Evolutionary conservation across 2,888 invertebrate species (phyloP), one percentile per base, ranked within the genome.

Genomic region (Arctia plantaginis): DNA sequence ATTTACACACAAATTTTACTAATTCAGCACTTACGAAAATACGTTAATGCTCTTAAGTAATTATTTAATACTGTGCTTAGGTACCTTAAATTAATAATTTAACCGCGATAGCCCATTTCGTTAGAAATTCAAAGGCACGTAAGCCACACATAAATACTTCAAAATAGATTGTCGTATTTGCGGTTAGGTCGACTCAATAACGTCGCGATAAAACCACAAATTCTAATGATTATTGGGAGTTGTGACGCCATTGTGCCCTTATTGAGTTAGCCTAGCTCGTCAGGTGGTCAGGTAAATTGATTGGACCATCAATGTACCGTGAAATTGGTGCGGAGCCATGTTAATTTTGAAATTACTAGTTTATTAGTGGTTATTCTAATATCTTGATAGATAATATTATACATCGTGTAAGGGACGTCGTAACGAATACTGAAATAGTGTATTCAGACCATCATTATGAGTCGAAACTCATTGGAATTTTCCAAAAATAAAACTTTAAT

Each of bases 281-380:
- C 87, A 86, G 86, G 83, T 85, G 87, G 59, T 35, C 68, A 74
- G 39, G 15, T 65, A 80, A 84, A 82, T 83, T 85, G 83, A 86
- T 86, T 77, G 80, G 70, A 77, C n/a, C 76, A 8, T 75, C 78
- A 85, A 86, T 86, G 85, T 82, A 71, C 81, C 86, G 86, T 83
- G 70, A 87, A 87, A 89, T 87, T 80, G 78, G 30, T 35, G 71
- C 20, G 55, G 69, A 44, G 13, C 62, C 68, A 41, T 71, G 41
- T n/a, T 59, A 27, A 59, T 27, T 62, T 30, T 62, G 59, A 18
- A 27, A 59, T 27, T 30, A 27, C 27, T 30, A 55, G 30, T 62
- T 59, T 27, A 30, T 27, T 62, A 13, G 27, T 30, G 15, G 12
- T 20, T 2, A 30, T 44, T 10, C 10, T 44, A 44, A 41, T 66